Percentiles rank a stretch among this genome's conserved stretches.
phyloP scores from a whole-genome alignment of 2,888 invertebrate genomes.

The Stenoptilia bipunctidactyla region DNA sequence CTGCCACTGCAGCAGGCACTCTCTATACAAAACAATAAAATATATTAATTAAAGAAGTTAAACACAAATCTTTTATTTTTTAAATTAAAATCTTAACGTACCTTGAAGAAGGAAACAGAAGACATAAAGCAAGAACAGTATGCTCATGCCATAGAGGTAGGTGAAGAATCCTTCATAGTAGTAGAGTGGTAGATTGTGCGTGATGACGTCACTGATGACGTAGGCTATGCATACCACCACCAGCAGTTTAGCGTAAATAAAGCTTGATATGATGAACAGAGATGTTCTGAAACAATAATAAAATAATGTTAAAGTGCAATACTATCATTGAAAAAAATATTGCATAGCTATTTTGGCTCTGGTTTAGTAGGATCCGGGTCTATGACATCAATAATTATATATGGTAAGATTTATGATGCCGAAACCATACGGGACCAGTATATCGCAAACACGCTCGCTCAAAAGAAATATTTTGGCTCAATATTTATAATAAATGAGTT shows the following conservation, averaged over 20 bases:
- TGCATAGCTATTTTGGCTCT: too few species aligned
- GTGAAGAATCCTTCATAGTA: constrained; percentile 97
- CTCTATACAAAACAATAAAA: constrained; percentile 53
- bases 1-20: constrained; percentile 86
- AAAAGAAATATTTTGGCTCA: too few species aligned
- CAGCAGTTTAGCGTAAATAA: constrained; percentile 94
- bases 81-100: too few species aligned
- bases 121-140: constrained; percentile 92
- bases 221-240: constrained; percentile 95
- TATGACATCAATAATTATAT: too few species aligned
- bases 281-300: constrained; percentile 78
- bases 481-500: too few species aligned
- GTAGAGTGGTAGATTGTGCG: constrained; percentile 90
- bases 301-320: too few species aligned
- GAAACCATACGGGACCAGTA: too few species aligned
- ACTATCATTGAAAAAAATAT: too few species aligned
- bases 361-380: too few species aligned
- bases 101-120: constrained; percentile 94
- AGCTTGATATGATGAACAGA: constrained; percentile 94
- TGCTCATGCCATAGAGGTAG: constrained; percentile 93
- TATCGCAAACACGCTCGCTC: too few species aligned
- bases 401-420: too few species aligned
- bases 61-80: not conserved
- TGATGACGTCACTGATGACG: constrained; percentile 94
- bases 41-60: too few species aligned